phyloP scores from a whole-genome alignment of 2,888 invertebrate genomes.

The Lithosia quadra region DNA sequence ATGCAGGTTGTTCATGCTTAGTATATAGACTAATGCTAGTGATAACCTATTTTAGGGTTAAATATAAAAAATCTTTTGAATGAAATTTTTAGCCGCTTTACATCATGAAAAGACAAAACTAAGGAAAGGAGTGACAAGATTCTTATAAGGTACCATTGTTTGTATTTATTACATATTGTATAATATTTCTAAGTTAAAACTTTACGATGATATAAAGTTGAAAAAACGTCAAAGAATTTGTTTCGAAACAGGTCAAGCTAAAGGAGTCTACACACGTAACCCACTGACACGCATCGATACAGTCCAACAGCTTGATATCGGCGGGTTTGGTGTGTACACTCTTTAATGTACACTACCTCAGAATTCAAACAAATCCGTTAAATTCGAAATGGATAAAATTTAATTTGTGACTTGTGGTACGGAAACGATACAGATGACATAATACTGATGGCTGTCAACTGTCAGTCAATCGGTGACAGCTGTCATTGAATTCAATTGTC shows the following conservation, averaged over 20 bases:
- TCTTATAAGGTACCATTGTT: neutral
- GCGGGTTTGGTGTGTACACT: too few species aligned
- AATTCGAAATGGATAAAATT: neutral
- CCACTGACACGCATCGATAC: too few species aligned
- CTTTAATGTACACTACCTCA: conserved; percentile 1
- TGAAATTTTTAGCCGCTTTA: conserved; percentile 36
- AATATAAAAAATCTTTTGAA: conserved; percentile 31
- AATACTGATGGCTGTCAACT: neutral
- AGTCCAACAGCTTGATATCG: too few species aligned
- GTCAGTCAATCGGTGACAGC: neutral
- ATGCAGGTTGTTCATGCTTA: neutral
- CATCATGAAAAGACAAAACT: neutral
- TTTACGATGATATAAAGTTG: conserved; percentile 1
- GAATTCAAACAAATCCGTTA: neutral
- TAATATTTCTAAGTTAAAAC: conserved; percentile 4
- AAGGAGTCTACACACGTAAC: too few species aligned
- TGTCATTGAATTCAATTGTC: neutral
- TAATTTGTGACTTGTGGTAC: neutral
- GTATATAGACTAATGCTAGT: conserved; percentile 7
- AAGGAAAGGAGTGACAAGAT: neutral
- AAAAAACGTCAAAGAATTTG: neutral
- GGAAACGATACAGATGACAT: neutral
- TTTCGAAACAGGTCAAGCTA: neutral
- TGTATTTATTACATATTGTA: neutral
- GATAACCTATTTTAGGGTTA: conserved; percentile 17